These are phyloP conservation scores for Marasmarcha lunaedactyla DNA, from an alignment of 2,888 invertebrate species.

Conservation along the genomic window DNA sequence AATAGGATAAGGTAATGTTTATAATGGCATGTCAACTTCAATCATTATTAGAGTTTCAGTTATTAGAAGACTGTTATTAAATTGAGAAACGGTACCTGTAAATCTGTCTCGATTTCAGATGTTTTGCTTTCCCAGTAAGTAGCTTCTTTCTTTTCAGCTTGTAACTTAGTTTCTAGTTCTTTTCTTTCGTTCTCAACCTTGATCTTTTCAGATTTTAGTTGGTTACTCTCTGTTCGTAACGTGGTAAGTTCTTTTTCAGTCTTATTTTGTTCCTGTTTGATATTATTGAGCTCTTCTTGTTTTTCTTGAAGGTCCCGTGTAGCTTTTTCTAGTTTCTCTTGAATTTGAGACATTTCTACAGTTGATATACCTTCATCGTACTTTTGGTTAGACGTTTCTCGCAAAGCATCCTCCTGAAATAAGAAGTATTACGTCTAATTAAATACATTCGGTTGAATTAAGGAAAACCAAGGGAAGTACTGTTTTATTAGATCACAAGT, in stretches of 20 bases:
- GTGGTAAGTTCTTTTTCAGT: slow-evolving; percentile 56
- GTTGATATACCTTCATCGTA: slow-evolving; percentile 58
- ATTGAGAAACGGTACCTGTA: slow-evolving; percentile 48
- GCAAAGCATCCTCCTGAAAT: slow-evolving; percentile 48
- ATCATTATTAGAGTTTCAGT: background rate
- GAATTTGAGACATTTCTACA: slow-evolving; percentile 60
- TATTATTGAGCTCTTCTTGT: slow-evolving; percentile 35
- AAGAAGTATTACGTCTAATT: slow-evolving; percentile 6
- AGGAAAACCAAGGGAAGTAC: too few species aligned
- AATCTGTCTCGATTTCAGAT: slow-evolving; percentile 71
- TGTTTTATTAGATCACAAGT: too few species aligned
- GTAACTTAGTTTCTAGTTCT: slow-evolving; percentile 73
- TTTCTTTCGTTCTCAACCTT: slow-evolving; percentile 67
- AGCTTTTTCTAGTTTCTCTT: slow-evolving; percentile 47
- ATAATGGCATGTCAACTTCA: too few species aligned
- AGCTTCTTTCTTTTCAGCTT: slow-evolving; percentile 72
- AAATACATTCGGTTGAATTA: too few species aligned
- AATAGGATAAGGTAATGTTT: slow-evolving; percentile 5
- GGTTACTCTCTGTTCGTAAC: slow-evolving; percentile 46
- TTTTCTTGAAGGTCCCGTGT: slow-evolving; percentile 43
- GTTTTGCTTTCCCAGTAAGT: slow-evolving; percentile 74
- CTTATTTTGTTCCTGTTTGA: slow-evolving; percentile 43
- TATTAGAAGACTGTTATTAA: too few species aligned
- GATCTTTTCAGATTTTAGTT: slow-evolving; percentile 49
- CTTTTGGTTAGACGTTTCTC: slow-evolving; percentile 55